A percentile compares a stretch with the other conserved stretches of the same genome.
These are phyloP conservation scores for Chrysolina americana DNA, from an alignment of 2,888 invertebrate genomes.

Conservation along the genomic window DNA sequence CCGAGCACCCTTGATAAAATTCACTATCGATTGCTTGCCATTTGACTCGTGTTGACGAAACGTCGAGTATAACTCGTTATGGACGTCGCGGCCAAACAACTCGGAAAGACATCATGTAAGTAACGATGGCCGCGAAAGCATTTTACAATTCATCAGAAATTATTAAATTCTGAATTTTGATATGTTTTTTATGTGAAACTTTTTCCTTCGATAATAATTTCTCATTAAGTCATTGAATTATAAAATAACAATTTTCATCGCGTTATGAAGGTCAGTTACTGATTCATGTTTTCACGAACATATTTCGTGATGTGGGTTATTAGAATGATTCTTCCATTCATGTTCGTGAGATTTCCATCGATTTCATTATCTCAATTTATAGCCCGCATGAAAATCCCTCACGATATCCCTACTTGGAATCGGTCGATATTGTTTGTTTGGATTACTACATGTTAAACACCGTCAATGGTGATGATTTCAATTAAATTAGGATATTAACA, in stretches of 20 bases:
- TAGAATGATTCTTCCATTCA: conserved; percentile 54
- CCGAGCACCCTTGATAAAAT: too few species aligned
- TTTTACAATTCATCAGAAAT: too few species aligned
- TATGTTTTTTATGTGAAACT: too few species aligned
- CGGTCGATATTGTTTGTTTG: conserved; percentile 41
- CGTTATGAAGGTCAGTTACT: conserved; percentile 34
- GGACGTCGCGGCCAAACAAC: too few species aligned
- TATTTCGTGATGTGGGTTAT: conserved; percentile 53
- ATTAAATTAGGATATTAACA: conserved; percentile 22
- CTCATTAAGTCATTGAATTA: too few species aligned
- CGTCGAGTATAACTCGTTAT: too few species aligned
- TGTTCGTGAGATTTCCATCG: conserved; percentile 54
- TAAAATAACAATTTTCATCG: background rate
- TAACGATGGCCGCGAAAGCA: too few species aligned
- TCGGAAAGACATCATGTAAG: too few species aligned
- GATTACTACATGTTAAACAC: conserved; percentile 6
- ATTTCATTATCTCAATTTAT: conserved; percentile 51
- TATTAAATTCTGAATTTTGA: too few species aligned
- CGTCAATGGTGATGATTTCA: conserved; percentile 20
- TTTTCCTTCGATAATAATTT: too few species aligned
- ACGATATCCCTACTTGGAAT: conserved; percentile 55
- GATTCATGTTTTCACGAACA: conserved; percentile 35
- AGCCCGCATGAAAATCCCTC: conserved; percentile 54
- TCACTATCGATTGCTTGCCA: too few species aligned
- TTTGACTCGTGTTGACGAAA: too few species aligned